A percentile compares a stretch with the other conserved stretches of the same genome.
phyloP scores from a whole-genome alignment of 2,888 invertebrate genomes.

The Heterodera filipjevi region DNA sequence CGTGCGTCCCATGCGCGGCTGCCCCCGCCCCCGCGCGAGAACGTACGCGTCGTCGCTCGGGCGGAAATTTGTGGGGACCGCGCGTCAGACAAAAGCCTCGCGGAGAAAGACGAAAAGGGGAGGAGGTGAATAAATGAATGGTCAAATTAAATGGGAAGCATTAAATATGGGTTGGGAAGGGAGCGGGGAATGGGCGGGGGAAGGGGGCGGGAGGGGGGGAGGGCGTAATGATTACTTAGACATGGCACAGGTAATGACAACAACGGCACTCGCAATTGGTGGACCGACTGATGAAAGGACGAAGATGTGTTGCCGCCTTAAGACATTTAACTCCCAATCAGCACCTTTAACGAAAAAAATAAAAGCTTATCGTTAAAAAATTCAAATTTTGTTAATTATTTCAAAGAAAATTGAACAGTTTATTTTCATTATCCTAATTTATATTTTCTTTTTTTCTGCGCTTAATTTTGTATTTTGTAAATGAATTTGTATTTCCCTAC shows the following conservation, averaged over 20 bases:
- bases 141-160: slow-evolving; percentile 7
- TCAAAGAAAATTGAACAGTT: too few relatives aligned
- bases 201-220: not conserved
- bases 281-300: not conserved
- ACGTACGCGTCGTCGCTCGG: not conserved
- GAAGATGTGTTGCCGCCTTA: not conserved
- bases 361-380: too few relatives aligned
- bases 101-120: not conserved
- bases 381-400: too few relatives aligned
- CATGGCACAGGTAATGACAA: not conserved
- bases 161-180: not conserved
- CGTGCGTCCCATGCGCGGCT: not conserved
- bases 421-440: too few relatives aligned
- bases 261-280: not conserved
- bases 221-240: not conserved
- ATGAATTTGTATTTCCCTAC: too few relatives aligned
- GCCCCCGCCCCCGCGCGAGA: not conserved
- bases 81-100: not conserved
- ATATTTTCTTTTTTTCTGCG: too few relatives aligned
- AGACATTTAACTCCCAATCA: not conserved
- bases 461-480: too few relatives aligned
- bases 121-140: not conserved
- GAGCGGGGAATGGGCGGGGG: not conserved
- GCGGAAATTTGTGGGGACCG: not conserved
- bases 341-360: too few relatives aligned